Conservation (phyloP, 2,113 vertebrate genomes). For the Mormyrus iriodes region DNA sequence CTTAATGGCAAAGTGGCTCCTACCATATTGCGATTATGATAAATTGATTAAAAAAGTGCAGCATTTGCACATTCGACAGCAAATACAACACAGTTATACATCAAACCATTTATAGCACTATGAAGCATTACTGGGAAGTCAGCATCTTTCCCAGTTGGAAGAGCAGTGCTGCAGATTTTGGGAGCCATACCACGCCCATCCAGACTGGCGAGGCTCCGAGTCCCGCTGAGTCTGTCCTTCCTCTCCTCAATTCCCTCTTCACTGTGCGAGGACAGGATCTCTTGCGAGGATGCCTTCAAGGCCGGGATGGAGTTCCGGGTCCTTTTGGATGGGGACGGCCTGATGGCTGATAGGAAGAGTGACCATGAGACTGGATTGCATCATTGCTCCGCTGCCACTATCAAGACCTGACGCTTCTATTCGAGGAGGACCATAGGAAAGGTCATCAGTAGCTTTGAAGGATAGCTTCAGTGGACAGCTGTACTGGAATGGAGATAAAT, state of each 20-base stretch:
- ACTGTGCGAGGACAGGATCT: slow-evolving; percentile 70
- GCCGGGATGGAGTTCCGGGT: slow-evolving; percentile 81
- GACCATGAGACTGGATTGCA: not conserved
- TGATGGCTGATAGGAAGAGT: slow-evolving; percentile 63
- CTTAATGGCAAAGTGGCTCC: not conserved
- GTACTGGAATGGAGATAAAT: not conserved
- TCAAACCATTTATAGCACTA: not conserved
- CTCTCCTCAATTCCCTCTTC: slow-evolving; percentile 76
- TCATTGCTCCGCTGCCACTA: not conserved
- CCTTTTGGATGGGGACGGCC: slow-evolving; percentile 87
- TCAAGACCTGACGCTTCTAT: not conserved
- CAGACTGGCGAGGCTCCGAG: slow-evolving; percentile 84
- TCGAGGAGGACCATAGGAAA: not conserved
- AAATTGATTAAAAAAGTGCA: not conserved
- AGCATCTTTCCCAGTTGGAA: not conserved
- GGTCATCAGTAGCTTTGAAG: not conserved
- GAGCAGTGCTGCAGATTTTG: not conserved
- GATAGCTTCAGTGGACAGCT: not conserved
- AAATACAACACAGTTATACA: not conserved
- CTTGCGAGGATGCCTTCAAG: slow-evolving; percentile 87
- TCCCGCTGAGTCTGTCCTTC: slow-evolving; percentile 67
- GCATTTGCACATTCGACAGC: not conserved
- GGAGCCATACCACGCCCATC: slow-evolving; percentile 80
- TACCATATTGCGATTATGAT: not conserved
- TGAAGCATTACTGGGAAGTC: not conserved